Conservation (phyloP, 2,888 invertebrate species). For the Peribatodes rhomboidaria region DNA sequence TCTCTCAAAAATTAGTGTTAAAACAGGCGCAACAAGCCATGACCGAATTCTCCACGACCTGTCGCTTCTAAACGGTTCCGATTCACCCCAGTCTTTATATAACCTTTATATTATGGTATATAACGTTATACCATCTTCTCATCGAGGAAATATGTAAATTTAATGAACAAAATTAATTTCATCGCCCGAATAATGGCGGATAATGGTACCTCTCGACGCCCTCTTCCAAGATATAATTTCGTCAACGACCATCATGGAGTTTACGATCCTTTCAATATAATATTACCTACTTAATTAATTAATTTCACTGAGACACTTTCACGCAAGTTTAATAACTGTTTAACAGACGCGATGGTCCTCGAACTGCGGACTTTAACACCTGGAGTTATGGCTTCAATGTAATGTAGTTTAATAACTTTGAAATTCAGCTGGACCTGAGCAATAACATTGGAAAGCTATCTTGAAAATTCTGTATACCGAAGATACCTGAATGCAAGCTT, state of each 20-base stretch:
- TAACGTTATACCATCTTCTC: conserved; percentile 28
- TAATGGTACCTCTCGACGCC: conserved; percentile 57
- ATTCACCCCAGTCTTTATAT: conserved; percentile 29
- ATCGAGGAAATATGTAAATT: conserved; percentile 50
- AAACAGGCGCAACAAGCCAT: conserved; percentile 24
- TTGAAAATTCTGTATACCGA: conserved; percentile 1
- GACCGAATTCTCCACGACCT: conserved; percentile 18
- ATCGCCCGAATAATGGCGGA: conserved; percentile 59
- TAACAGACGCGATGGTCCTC: conserved; percentile 26
- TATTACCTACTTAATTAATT: conserved; percentile 59
- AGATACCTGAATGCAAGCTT: not conserved
- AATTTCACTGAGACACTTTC: conserved; percentile 54
- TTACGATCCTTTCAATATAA: conserved; percentile 64
- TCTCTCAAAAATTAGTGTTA: conserved; percentile 5
- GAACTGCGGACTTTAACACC: conserved; percentile 26
- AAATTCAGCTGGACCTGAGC: not conserved
- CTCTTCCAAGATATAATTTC: conserved; percentile 65
- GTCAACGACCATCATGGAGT: conserved; percentile 61
- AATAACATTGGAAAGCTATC: not conserved
- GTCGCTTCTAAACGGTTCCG: conserved; percentile 25
- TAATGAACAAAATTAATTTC: conserved; percentile 56
- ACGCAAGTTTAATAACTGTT: conserved; percentile 51
- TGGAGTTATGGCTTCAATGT: conserved; percentile 10
- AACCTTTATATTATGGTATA: conserved; percentile 19
- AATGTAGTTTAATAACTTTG: conserved; percentile 3